Conservation (phyloP, 2,888 invertebrate genomes). For the Desoria tigrina region DNA sequence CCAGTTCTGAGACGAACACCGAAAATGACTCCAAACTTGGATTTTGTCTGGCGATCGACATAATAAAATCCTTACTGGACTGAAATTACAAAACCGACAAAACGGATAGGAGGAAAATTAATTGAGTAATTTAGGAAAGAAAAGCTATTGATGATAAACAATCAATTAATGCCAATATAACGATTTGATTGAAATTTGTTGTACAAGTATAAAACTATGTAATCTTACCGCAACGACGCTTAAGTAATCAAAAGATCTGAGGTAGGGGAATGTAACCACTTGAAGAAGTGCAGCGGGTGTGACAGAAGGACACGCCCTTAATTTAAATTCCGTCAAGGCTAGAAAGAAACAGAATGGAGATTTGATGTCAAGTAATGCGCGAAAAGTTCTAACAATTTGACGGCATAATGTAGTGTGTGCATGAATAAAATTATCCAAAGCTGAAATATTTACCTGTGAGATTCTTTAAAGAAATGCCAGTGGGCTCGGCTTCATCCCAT, state of each 20-base stretch:
- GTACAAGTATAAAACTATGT: neutral
- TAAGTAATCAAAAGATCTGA: constrained; percentile 28
- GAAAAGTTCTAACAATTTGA: neutral
- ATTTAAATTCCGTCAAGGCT: constrained; percentile 32
- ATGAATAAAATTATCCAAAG: too few relatives aligned
- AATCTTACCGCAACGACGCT: constrained; percentile 22
- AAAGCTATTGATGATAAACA: neutral
- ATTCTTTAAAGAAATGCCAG: constrained; percentile 31
- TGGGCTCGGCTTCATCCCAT: neutral
- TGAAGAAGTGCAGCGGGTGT: constrained; percentile 16
- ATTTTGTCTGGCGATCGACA: constrained; percentile 30
- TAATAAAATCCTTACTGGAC: constrained; percentile 26
- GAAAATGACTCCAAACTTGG: constrained; percentile 33
- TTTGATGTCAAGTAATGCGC: neutral
- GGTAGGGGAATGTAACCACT: constrained; percentile 19
- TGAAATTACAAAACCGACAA: constrained; percentile 15
- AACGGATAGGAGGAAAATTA: neutral
- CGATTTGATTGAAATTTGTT: neutral
- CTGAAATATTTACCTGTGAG: constrained; percentile 28
- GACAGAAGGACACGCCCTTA: constrained; percentile 33
- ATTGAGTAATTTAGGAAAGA: neutral
- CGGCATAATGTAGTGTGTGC: neutral
- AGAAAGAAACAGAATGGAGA: constrained; percentile 1
- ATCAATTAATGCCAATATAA: neutral
- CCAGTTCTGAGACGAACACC: constrained; percentile 21